phyloP scores from a whole-genome alignment of 2,797 vertebrate species.

The Mus caroli region DNA sequence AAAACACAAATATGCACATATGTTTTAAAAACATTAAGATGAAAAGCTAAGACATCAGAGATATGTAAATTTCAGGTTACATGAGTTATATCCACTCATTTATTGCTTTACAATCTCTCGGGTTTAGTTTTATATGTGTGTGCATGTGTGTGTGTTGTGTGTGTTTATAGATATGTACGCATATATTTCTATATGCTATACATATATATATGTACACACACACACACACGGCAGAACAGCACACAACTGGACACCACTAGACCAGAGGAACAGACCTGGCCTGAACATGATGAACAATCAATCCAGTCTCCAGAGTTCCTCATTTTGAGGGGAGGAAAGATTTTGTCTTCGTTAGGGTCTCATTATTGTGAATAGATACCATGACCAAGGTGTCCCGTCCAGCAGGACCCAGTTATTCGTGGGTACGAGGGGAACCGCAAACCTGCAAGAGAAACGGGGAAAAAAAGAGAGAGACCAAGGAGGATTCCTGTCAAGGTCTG shows the following conservation, averaged over 20 bases:
- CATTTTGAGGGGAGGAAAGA: background rate
- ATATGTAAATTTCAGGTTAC: slow-evolving; percentile 54
- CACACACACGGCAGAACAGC: slow-evolving; percentile 29
- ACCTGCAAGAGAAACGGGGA: no score
- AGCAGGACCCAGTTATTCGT: no score
- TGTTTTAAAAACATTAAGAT: slow-evolving; percentile 64
- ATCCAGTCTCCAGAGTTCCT: slow-evolving; percentile 12
- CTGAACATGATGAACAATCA: slow-evolving; percentile 45
- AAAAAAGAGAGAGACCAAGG: no score
- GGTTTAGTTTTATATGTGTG: background rate
- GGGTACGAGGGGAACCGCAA: no score
- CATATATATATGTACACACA: background rate
- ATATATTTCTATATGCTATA: background rate
- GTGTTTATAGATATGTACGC: background rate
- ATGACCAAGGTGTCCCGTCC: background rate
- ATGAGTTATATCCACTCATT: slow-evolving; percentile 49
- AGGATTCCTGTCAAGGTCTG: no score
- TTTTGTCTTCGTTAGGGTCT: background rate
- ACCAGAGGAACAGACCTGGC: slow-evolving; percentile 66
- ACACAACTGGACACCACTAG: slow-evolving; percentile 59
- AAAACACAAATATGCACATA: slow-evolving; percentile 67
- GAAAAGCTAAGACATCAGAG: slow-evolving; percentile 49
- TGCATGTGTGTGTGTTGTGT: no score
- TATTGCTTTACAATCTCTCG: slow-evolving; percentile 67
- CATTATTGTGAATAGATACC: background rate